phyloP scores from a whole-genome alignment of 2,113 vertebrate genomes.

The Hippolais icterina region DNA sequence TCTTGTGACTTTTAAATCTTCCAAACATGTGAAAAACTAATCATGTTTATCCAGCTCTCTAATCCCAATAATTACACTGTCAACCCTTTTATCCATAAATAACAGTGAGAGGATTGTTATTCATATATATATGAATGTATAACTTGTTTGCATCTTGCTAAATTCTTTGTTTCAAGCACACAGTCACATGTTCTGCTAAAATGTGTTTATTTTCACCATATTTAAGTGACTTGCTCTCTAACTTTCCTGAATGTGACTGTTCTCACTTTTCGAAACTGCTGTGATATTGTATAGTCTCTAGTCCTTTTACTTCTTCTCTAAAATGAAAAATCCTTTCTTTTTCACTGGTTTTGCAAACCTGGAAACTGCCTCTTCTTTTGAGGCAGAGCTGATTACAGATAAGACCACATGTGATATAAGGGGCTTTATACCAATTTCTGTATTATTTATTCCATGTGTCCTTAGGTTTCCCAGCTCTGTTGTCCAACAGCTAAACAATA shows the following conservation, averaged over 20 bases:
- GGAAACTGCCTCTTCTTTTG: background rate
- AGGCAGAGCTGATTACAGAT: background rate
- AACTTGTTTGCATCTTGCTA: background rate
- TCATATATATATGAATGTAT: background rate
- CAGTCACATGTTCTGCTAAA: background rate
- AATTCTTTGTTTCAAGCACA: background rate
- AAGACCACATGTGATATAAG: background rate
- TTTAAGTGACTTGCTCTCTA: background rate
- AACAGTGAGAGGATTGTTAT: background rate
- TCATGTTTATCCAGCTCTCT: background rate
- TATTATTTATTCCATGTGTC: background rate
- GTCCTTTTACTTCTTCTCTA: background rate
- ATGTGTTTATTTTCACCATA: background rate
- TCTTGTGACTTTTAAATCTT: background rate
- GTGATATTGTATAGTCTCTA: background rate
- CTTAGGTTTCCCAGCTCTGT: background rate
- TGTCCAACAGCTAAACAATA: constrained; percentile 6
- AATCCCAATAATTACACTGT: background rate
- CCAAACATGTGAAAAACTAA: background rate
- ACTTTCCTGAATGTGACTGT: background rate
- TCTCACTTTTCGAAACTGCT: background rate
- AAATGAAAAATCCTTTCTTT: background rate
- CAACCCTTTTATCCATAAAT: background rate
- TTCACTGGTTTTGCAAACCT: background rate
- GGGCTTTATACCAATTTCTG: background rate